Evolutionary conservation across 1,140 invertebrate species (phyloP), one percentile per base, ranked within the genome.

Genomic region (Drosophila ficusphila): DNA sequence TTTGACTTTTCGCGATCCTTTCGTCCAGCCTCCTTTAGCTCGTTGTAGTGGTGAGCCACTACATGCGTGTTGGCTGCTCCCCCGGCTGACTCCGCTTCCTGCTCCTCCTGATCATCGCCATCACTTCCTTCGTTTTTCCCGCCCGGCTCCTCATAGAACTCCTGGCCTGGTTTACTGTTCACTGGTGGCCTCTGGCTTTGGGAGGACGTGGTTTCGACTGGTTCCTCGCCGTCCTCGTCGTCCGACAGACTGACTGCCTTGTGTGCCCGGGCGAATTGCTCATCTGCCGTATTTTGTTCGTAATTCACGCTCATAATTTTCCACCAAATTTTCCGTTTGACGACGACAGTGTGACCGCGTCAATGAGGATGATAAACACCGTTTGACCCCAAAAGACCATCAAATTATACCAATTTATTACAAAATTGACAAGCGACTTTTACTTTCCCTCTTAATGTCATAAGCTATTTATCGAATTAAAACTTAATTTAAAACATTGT

Each of bases 1-100:
- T 96, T 94, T 34, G 98, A 99, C 81, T 97, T 94, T 64, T 94
- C 95, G 46, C 99, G 93, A 67, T 95, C 94, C 39, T 93, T 94
- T 6, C 97, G 90, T 0, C 97, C 97, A 71, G 95, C 95, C 61
- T 99, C 96, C 91, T 95, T 94, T 3, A 97, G 85, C 31, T 94
- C 93, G 92, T 98, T 98, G 88, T 98, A 98, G 92, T 98, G 97
- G 16, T 94, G 93, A 5, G 97, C 96, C 9, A 98, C 96, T 11
- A 96, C 92, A 71, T 91, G 92, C 47, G 93, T 92, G 78, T 95
- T 90, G 12, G 78, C 90, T n/a, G 81, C 73, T 6, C 52, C 56
- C 0, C 36, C 57, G 14, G 42, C 36, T 8, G 47, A 16, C 12
- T 25, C 46, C 4, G 56, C 38, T 21, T 52, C 47, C 23, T 54